phyloP scores from a whole-genome alignment of 2,113 vertebrate species.

The Misgurnus mizolepis region DNA sequence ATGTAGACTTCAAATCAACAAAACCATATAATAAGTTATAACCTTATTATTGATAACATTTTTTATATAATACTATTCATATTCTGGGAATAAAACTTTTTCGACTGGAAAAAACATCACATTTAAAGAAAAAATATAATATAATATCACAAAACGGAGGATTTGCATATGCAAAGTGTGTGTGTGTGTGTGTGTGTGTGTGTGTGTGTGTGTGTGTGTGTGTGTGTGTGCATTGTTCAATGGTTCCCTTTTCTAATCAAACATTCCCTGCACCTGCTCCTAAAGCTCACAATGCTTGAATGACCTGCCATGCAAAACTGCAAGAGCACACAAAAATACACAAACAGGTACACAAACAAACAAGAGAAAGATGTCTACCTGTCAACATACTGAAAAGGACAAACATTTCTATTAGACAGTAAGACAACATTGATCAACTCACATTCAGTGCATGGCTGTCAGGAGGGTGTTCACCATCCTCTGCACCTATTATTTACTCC shows the following conservation, averaged over 20 bases:
- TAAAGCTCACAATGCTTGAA: background rate
- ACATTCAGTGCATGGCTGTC: background rate
- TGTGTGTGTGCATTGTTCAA: too few species aligned
- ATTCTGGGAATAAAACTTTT: too few species aligned
- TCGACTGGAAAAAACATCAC: too few species aligned
- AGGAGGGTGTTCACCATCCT: background rate
- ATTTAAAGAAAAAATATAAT: background rate
- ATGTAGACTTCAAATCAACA: background rate
- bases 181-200: background rate
- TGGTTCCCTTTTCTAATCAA: background rate
- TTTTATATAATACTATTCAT: too few species aligned
- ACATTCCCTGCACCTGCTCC: background rate
- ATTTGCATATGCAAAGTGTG: conserved; percentile 1
- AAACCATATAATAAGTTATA: background rate
- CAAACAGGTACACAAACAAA: background rate
- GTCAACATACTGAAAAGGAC: conserved; percentile 3
- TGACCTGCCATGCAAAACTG: conserved; percentile 21
- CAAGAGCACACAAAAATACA: background rate
- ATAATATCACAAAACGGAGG: background rate
- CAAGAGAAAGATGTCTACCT: background rate
- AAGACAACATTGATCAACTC: background rate
- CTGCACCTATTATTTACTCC: background rate
- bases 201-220: background rate
- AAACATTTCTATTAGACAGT: background rate
- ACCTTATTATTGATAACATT: too few species aligned